Evolutionary conservation across 2,113 vertebrate genomes (phyloP).

Genomic region (Eonycteris spelaea): DNA sequence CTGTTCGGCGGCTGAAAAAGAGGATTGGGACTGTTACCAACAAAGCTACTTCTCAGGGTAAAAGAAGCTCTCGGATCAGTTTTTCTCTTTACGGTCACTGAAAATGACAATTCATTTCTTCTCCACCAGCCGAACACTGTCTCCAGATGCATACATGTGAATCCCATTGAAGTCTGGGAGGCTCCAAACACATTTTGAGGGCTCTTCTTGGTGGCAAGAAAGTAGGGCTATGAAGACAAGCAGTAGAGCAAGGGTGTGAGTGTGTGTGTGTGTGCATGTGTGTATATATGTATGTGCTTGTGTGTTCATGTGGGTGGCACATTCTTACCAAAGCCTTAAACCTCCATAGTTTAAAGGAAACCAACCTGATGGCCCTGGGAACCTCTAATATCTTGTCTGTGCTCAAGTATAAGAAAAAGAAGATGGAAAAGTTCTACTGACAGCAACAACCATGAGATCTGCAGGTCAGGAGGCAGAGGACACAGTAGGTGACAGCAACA

Average conservation of each 20-base stretch:
- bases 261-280: not conserved
- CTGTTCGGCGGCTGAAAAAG: slow-evolving; percentile 12
- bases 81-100: slow-evolving; percentile 59
- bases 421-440: not conserved
- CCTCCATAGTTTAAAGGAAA: not conserved
- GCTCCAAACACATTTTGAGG: not conserved
- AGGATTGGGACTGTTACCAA: slow-evolving; percentile 54
- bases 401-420: not conserved
- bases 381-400: not conserved
- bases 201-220: slow-evolving; percentile 41
- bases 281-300: not conserved
- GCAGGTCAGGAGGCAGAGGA: not conserved
- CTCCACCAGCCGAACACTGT: slow-evolving; percentile 27
- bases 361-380: not conserved
- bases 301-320: not conserved
- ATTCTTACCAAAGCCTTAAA: not conserved
- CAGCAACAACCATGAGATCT: not conserved
- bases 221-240: not conserved
- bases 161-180: slow-evolving; percentile 34
- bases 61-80: slow-evolving; percentile 46
- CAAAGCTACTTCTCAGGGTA: slow-evolving; percentile 62
- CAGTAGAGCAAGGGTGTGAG: not conserved
- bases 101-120: slow-evolving; percentile 60
- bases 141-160: slow-evolving; percentile 47
- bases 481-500: not conserved